phyloP scores from a whole-genome alignment of 2,888 invertebrate species.

The Aelia acuminata region DNA sequence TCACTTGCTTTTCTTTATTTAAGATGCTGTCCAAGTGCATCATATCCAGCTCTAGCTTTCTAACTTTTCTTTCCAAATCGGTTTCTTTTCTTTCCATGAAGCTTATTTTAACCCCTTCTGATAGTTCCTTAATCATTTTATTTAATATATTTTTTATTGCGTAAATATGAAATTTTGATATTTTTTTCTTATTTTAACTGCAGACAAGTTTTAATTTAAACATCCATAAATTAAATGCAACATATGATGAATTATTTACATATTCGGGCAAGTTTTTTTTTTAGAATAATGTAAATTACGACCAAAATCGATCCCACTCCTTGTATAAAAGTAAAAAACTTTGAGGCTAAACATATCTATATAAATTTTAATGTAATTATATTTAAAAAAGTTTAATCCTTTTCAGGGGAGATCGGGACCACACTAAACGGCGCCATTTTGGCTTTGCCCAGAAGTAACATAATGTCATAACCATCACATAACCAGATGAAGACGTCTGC shows the following conservation, averaged over 20 bases:
- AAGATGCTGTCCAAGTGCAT: not conserved
- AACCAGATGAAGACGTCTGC: too few relatives aligned
- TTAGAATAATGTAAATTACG: too few relatives aligned
- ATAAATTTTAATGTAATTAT: too few relatives aligned
- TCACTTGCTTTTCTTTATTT: conserved; percentile 1
- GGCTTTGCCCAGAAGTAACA: too few relatives aligned
- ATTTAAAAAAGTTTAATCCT: too few relatives aligned
- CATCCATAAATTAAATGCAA: not conserved
- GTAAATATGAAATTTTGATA: not conserved
- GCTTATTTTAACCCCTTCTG: not conserved
- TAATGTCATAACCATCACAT: too few relatives aligned
- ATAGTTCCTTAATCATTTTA: not conserved
- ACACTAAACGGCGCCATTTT: too few relatives aligned
- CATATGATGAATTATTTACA: not conserved
- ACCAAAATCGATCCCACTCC: too few relatives aligned
- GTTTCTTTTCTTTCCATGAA: conserved; percentile 22
- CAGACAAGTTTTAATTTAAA: not conserved
- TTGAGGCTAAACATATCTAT: too few relatives aligned
- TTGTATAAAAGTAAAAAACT: too few relatives aligned
- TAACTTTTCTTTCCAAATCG: conserved; percentile 15
- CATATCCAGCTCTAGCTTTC: conserved; percentile 21
- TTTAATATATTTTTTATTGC: not conserved
- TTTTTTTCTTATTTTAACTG: not conserved
- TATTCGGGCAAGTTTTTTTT: not conserved
- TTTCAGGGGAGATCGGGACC: too few relatives aligned